Percentiles rank a stretch among this genome's conserved stretches.
Evolutionary conservation across 2,888 invertebrate genomes (phyloP).

Genomic region (Volucella inanis): DNA sequence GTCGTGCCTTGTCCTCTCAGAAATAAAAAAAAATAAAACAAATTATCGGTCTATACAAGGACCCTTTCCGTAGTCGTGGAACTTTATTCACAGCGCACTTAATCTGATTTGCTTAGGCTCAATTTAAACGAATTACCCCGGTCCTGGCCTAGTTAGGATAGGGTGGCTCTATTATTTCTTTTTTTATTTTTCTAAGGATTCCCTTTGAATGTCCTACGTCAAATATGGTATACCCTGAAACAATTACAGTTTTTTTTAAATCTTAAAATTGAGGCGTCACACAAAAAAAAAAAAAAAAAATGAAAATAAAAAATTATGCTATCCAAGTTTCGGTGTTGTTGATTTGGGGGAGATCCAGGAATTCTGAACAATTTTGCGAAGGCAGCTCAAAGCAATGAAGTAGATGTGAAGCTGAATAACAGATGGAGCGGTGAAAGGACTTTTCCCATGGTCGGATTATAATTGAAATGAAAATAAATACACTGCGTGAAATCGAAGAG

Average conservation of each 20-base stretch:
- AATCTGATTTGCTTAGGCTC: conserved; percentile 57
- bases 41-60: background rate
- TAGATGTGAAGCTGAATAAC: background rate
- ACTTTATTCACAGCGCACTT: conserved; percentile 19
- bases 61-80: conserved; percentile 13
- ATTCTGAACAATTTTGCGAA: conserved; percentile 18
- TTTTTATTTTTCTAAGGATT: background rate
- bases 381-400: conserved; percentile 27
- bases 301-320: background rate
- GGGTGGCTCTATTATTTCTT: background rate
- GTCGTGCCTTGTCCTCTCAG: background rate
- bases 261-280: conserved; percentile 9
- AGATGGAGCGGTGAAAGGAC: conserved; percentile 44
- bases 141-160: background rate
- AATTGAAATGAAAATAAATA: conserved; percentile 47
- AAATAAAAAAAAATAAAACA: background rate
- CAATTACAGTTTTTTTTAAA: conserved; percentile 15
- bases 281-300: background rate
- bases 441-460: conserved; percentile 49
- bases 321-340: background rate
- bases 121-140: conserved; percentile 49
- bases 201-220: background rate
- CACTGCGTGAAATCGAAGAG: conserved; percentile 33
- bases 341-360: background rate
- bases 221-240: conserved; percentile 31